phyloP scores from a whole-genome alignment of 2,797 vertebrate genomes.

The Melanotaenia pygmaea region DNA sequence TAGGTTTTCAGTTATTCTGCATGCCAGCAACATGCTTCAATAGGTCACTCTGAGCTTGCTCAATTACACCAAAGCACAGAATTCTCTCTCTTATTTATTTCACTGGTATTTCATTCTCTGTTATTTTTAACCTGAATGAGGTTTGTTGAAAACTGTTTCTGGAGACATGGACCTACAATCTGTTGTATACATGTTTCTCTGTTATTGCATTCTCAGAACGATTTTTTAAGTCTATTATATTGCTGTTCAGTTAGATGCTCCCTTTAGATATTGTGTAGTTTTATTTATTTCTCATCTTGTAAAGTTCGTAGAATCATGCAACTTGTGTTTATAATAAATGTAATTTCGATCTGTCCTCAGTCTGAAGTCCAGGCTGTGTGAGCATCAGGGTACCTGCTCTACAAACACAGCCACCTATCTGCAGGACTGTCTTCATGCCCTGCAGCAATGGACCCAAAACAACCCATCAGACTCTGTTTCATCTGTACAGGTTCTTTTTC shows the following conservation, averaged over 20 bases:
- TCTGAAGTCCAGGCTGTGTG: constrained; percentile 70
- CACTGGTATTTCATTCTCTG: no score
- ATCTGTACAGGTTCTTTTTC: constrained; percentile 73
- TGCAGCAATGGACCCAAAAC: constrained; percentile 76
- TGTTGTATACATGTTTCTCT: not conserved
- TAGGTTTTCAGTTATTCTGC: constrained; percentile 28
- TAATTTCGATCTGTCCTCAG: constrained; percentile 54
- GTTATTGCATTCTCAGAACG: not conserved
- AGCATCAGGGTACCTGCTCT: constrained; percentile 71
- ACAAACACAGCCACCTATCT: constrained; percentile 63
- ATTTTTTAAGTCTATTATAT: not conserved
- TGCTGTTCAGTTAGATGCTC: not conserved
- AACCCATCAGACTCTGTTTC: constrained; percentile 50
- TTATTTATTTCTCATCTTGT: not conserved
- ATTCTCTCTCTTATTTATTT: not conserved
- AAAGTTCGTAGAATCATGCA: not conserved
- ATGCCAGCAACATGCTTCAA: constrained; percentile 15
- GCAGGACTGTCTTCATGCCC: constrained; percentile 61
- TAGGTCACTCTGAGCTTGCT: constrained; percentile 34
- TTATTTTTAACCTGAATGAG: not conserved
- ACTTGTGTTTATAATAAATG: constrained; percentile 2
- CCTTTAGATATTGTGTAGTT: not conserved
- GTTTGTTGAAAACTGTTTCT: not conserved
- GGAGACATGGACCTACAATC: not conserved
- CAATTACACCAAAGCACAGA: constrained; percentile 9